These are phyloP conservation scores for Trimorus sp. DNA, from an alignment of 2,888 invertebrate species.

Conservation along the genomic window DNA sequence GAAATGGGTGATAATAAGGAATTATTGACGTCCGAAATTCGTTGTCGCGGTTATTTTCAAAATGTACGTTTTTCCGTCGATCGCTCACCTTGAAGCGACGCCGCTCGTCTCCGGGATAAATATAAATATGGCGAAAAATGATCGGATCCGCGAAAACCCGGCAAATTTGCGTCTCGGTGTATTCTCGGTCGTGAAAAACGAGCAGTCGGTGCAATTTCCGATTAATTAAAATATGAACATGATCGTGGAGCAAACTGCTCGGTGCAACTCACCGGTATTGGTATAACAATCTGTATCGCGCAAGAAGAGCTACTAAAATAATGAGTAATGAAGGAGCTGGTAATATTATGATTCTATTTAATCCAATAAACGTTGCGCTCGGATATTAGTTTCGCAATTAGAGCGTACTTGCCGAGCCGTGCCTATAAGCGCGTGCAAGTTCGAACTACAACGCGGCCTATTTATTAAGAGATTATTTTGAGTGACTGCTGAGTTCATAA, in stretches of 20 bases:
- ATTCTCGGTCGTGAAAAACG: constrained; percentile 9
- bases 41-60: constrained; percentile 18
- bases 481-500: constrained; percentile 48
- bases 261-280: constrained; percentile 1
- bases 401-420: constrained; percentile 63
- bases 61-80: background rate
- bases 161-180: too few species aligned
- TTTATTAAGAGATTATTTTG: constrained; percentile 56
- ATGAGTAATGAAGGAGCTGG: constrained; percentile 67
- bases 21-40: constrained; percentile 31
- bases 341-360: constrained; percentile 69
- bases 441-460: constrained; percentile 37
- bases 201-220: constrained; percentile 18
- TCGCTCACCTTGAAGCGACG: too few species aligned
- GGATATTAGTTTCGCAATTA: constrained; percentile 71
- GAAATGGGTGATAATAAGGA: constrained; percentile 23
- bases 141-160: too few species aligned
- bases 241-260: constrained; percentile 17
- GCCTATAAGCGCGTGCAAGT: constrained; percentile 42
- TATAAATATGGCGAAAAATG: too few species aligned
- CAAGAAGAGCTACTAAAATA: constrained; percentile 68
- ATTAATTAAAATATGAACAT: constrained; percentile 29
- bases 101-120: too few species aligned
- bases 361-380: constrained; percentile 69
- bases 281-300: constrained; percentile 32